Evolutionary conservation across 2,113 vertebrate species (phyloP), one percentile per base, ranked within the genome.

Genomic region (Heterotilapia buettikoferi): DNA sequence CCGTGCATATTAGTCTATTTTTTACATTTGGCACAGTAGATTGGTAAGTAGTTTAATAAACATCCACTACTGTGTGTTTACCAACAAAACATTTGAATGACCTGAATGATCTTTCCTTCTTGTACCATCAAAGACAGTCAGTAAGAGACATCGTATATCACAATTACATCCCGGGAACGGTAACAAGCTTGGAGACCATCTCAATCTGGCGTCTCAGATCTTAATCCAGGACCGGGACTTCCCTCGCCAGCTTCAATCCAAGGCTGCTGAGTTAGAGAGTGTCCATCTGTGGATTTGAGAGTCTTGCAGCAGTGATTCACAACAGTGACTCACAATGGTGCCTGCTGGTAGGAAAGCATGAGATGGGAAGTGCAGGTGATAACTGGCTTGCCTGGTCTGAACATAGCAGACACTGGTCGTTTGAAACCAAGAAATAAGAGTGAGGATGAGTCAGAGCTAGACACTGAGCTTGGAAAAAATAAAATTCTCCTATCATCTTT

Each of bases 1-100:
- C 12, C 0, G n/a, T 63, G 59, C 59, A 0, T 33, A 63, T 63
- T 0, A 63, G 16, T 63, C 59, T 4, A 33, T 9, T 59, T 59
- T 53, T 50, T 8, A 47, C 45, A 47, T 57, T 61, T 33, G 29
- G 9, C 59, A 66, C 61, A 38, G 33, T 38, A 66, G 61, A 68
- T 12, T 38, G 33, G 4, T 53, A 53, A 53, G 18, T 57, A 57
- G 54, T 26, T 63, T n/a, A 36, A 7, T 7, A n/a, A 36, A 11
- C 18, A n/a, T n/a, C 61, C 61, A 38, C 31, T n/a, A 12, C 18
- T 36, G 61, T 36, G 18, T 38, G 18, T 12, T 19, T 66, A 1
- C 61, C 31, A 66, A n/a, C 59, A 19, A 66, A 66, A n/a, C 1
- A 38, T 66, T 12, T 66, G 18, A n/a, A 57, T 57, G 54, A 26